phyloP scores from a whole-genome alignment of 2,113 vertebrate species.

The Crotalus horridus region DNA sequence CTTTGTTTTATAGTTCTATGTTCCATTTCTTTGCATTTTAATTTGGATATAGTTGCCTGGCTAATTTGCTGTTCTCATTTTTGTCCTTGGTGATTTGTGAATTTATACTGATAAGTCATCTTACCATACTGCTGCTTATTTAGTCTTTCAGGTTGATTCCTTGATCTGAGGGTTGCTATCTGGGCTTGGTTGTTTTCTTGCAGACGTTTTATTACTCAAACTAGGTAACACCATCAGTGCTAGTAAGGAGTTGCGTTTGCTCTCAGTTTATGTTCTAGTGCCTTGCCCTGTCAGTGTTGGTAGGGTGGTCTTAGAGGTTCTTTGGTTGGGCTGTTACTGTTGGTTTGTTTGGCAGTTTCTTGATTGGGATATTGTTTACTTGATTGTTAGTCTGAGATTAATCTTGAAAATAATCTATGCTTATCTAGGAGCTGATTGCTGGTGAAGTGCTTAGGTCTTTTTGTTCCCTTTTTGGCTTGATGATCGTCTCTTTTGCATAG shows the following conservation, averaged over 20 bases:
- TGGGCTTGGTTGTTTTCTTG: too few species aligned
- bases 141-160: not conserved
- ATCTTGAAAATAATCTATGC: too few species aligned
- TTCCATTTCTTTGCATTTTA: not conserved
- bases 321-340: not conserved
- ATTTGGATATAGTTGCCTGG: not conserved
- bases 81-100: not conserved
- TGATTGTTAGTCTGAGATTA: too few species aligned
- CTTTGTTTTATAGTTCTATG: not conserved
- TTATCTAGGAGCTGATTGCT: too few species aligned
- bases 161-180: not conserved
- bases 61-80: not conserved
- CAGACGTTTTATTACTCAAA: too few species aligned
- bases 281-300: not conserved
- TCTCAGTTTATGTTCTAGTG: too few species aligned
- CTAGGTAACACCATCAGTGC: too few species aligned
- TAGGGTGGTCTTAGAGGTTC: not conserved
- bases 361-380: not conserved
- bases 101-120: not conserved
- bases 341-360: not conserved
- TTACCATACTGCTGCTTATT: not conserved
- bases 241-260: too few species aligned
- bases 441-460: too few species aligned
- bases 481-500: too few species aligned
- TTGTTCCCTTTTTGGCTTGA: too few species aligned